Evolutionary conservation across 2,888 invertebrate species (phyloP), one percentile per base, ranked within the genome.

Genomic region (Troglohyphantes excavatus): DNA sequence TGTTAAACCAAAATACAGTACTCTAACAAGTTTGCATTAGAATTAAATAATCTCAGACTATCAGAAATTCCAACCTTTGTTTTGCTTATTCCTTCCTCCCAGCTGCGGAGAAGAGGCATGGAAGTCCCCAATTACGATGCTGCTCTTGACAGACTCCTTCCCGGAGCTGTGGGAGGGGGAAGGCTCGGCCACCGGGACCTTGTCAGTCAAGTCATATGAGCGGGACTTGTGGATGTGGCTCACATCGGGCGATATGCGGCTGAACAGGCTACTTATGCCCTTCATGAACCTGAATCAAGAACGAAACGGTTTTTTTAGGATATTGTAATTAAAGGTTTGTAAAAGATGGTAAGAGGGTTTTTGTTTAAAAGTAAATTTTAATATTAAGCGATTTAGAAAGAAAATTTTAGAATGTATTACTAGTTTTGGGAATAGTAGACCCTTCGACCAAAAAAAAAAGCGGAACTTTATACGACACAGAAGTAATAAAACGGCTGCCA

Each of bases 171-270:
- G 91, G 13, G 84, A 72, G 11, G 90, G 90, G 11, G 91, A 91
- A 2, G 91, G 90, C 23, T 86, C 90, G 23, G 61, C 61, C 13
- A 59, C 23, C 7, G 63, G 72, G 29, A 53, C 59, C 73, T 91
- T 91, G 65, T 90, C 91, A 11, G 83, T 90, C 9, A 89, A 63
- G 59, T 91, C 91, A 61, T 90, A 91, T 13, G 91, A 91, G 3
- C 90, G 73, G 23, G 91, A 91, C 43, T 91, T 91, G 53, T 91
- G 91, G 26, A 91, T 87, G 46, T 90, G 87, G 61, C 88, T 85
- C 3, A 90, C 90, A 65, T 86, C 91, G 23, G 91, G 83, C 17
- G 91, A 78, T 63, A 88, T 90, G 9, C 91, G 87, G 72, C 90
- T 90, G 46, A 91, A 91, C 17, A 91, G 75, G 75, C 61, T 91